Conservation (phyloP, 2,797 vertebrate genomes). For the Ciconia nigra region DNA sequence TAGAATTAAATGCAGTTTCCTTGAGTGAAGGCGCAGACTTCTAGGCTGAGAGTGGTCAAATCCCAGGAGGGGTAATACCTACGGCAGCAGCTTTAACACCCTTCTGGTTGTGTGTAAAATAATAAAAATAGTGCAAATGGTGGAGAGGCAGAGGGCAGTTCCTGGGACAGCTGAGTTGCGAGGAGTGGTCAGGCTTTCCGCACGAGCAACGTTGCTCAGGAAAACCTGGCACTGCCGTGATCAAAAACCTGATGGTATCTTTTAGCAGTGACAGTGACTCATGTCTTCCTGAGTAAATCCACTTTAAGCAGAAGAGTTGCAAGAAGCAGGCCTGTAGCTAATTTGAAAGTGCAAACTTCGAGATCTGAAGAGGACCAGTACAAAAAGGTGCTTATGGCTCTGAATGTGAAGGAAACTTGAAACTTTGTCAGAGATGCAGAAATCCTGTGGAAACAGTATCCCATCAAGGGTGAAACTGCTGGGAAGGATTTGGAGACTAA, state of each 20-base stretch:
- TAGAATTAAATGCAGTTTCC: not conserved
- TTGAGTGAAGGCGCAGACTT: not conserved
- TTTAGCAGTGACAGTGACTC: rapidly evolving
- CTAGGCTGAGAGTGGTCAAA: not conserved
- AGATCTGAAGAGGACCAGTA: not conserved
- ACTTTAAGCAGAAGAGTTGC: not conserved
- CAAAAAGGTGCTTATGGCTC: not conserved
- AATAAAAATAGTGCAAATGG: not conserved
- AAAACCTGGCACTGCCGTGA: not conserved
- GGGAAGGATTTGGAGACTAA: not conserved
- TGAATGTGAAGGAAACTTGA: not conserved
- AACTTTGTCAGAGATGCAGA: not conserved
- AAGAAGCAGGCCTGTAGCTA: not conserved
- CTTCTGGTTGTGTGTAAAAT: not conserved
- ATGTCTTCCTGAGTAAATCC: not conserved
- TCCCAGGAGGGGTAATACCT: not conserved
- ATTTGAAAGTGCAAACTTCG: not conserved
- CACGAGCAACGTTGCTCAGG: not conserved
- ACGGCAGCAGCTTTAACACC: rapidly evolving
- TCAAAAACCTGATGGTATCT: not conserved
- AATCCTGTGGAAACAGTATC: not conserved
- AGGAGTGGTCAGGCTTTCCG: not conserved
- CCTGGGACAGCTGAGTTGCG: not conserved
- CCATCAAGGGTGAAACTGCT: not conserved
- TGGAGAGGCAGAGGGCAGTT: not conserved